Evolutionary conservation across 2,888 invertebrate species (phyloP).

Genomic region (Microctonus brassicae): DNA sequence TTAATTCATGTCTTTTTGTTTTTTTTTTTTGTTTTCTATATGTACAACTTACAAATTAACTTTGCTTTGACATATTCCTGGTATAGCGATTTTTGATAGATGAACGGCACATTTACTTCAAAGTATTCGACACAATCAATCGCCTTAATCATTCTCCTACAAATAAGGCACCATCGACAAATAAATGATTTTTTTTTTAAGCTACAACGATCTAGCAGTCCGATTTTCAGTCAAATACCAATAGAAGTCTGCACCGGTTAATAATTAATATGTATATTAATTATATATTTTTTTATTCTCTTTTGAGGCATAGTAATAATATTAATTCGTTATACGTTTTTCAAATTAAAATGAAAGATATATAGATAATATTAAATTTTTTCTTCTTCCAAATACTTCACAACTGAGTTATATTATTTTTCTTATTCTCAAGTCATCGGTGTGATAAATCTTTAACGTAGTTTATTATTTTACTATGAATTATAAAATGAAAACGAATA

Average conservation of each 20-base stretch:
- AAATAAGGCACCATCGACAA: conserved; percentile 70
- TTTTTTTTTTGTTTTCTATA: conserved; percentile 51
- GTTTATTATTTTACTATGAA: not conserved
- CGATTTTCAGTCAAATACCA: conserved; percentile 52
- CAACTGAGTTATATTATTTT: not conserved
- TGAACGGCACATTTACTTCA: conserved; percentile 56
- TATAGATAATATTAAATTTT: not conserved
- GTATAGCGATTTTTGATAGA: conserved; percentile 47
- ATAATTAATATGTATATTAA: conserved; percentile 51
- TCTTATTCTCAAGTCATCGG: not conserved
- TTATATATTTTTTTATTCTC: conserved; percentile 50
- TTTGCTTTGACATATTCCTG: conserved; percentile 54
- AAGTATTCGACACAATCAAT: conserved; percentile 55
- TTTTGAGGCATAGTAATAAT: conserved; percentile 54
- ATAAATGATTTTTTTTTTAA: conserved; percentile 61
- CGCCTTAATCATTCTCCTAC: conserved; percentile 55
- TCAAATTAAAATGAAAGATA: conserved; percentile 11
- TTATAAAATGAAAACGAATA: not conserved
- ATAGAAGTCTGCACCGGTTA: conserved; percentile 53
- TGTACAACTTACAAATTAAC: conserved; percentile 64
- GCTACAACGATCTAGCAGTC: conserved; percentile 59
- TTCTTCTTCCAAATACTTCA: not conserved
- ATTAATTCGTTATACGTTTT: conserved; percentile 35
- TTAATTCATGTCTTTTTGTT: conserved; percentile 15
- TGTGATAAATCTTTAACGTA: not conserved